Percentiles rank a stretch among this genome's conserved stretches.
Evolutionary conservation across 2,113 vertebrate genomes (phyloP).

Genomic region (Petromus typicus): DNA sequence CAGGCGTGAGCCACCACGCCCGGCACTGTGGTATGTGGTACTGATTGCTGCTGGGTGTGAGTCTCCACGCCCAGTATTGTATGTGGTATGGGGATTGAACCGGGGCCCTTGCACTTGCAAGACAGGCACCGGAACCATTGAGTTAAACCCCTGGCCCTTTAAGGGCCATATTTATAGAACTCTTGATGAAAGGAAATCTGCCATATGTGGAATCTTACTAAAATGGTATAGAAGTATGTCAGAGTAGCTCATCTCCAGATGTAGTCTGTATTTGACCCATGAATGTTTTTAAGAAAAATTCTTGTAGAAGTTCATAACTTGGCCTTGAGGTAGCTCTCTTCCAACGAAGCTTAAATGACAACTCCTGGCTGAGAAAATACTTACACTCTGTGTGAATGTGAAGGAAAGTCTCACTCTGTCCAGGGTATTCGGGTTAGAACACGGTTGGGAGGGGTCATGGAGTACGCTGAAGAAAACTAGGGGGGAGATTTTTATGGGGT

Average conservation of each 20-base stretch:
- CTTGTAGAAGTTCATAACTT: constrained; percentile 77
- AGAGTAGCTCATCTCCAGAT: constrained; percentile 35
- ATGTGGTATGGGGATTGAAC: too few relatives aligned
- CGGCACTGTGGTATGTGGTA: too few relatives aligned
- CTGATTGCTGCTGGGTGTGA: too few relatives aligned
- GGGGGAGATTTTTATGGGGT: not conserved
- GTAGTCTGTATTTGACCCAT: constrained; percentile 67
- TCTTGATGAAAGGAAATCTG: constrained; percentile 6
- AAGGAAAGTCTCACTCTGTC: constrained; percentile 67
- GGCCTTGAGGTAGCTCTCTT: constrained; percentile 71
- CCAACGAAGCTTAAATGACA: constrained; percentile 70
- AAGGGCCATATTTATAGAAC: constrained; percentile 25
- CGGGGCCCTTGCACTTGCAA: too few relatives aligned
- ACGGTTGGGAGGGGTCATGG: not conserved
- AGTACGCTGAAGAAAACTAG: not conserved
- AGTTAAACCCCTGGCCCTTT: too few relatives aligned
- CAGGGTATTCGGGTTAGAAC: constrained; percentile 56
- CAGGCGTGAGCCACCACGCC: too few relatives aligned
- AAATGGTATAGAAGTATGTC: not conserved
- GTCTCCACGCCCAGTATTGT: too few relatives aligned
- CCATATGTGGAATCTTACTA: constrained; percentile 41
- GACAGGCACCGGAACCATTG: too few relatives aligned
- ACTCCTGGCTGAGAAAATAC: constrained; percentile 61
- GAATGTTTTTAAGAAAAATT: constrained; percentile 77
- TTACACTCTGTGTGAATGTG: constrained; percentile 72